phyloP scores from a whole-genome alignment of 2,113 vertebrate genomes.

The Fukomys damarensis region DNA sequence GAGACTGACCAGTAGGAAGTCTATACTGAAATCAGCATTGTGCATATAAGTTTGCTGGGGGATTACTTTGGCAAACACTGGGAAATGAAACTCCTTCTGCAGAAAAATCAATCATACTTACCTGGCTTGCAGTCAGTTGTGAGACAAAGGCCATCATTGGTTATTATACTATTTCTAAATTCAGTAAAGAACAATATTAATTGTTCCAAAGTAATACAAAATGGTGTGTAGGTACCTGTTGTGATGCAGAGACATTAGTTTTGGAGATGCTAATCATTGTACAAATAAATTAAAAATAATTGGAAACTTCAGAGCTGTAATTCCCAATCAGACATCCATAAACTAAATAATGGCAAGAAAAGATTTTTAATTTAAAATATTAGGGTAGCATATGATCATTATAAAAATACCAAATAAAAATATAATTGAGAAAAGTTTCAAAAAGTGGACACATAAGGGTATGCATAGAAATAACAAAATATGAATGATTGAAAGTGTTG shows the following conservation, averaged over 20 bases:
- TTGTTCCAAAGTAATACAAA: slow-evolving; percentile 42
- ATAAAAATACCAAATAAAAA: slow-evolving; percentile 20
- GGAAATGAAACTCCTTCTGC: slow-evolving; percentile 28
- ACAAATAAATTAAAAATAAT: slow-evolving; percentile 25
- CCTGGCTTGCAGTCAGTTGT: not conserved
- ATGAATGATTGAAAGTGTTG: not conserved
- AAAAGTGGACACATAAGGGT: not conserved
- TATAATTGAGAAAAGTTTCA: not conserved
- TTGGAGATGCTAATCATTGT: slow-evolving; percentile 5
- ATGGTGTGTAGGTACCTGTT: not conserved
- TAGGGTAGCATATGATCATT: not conserved
- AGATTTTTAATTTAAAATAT: not conserved
- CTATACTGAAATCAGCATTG: not conserved
- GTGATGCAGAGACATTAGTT: not conserved
- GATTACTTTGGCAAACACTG: not conserved
- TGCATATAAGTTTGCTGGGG: not conserved
- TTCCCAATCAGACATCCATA: not conserved
- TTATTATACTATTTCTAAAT: not conserved
- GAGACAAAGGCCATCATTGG: slow-evolving; percentile 53
- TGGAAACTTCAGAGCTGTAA: slow-evolving; percentile 11
- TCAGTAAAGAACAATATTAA: not conserved
- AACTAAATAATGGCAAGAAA: slow-evolving; percentile 22
- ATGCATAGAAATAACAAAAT: slow-evolving; percentile 28
- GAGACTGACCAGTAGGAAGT: not conserved
- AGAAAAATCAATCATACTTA: slow-evolving; percentile 53